Conservation (phyloP, 1,140 invertebrate genomes). For the Lineus longissimus region DNA sequence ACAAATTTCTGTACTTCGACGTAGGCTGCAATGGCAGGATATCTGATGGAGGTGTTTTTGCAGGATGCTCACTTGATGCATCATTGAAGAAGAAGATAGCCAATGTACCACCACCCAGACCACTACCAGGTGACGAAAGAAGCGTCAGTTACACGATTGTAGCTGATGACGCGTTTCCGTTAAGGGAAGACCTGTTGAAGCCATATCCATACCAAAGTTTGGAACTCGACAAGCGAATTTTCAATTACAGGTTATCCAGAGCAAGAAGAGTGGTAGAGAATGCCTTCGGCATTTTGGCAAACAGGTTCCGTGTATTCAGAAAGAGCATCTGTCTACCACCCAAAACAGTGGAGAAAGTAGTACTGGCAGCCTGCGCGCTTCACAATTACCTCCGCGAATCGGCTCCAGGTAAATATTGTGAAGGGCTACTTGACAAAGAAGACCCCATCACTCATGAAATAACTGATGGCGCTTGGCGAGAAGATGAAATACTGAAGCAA, state of each 20-base stretch:
- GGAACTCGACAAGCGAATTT: too few relatives aligned
- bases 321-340: background rate
- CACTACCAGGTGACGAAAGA: too few relatives aligned
- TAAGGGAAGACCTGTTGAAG: too few relatives aligned
- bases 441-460: background rate
- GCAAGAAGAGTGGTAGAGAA: background rate
- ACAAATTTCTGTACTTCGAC: background rate
- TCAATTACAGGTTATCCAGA: background rate
- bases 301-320: background rate
- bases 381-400: background rate
- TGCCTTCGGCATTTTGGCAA: background rate
- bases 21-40: too few relatives aligned
- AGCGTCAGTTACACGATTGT: too few relatives aligned
- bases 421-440: background rate
- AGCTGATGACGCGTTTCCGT: too few relatives aligned
- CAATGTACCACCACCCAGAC: too few relatives aligned
- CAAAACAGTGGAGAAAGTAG: background rate
- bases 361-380: background rate
- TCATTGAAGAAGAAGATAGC: background rate
- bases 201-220: too few relatives aligned
- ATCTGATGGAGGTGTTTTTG: background rate
- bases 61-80: background rate
- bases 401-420: background rate
- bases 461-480: background rate
- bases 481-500: background rate